These are phyloP conservation scores for Thinocorus orbignyianus DNA, from an alignment of 2,113 vertebrate species.

Conservation along the genomic window DNA sequence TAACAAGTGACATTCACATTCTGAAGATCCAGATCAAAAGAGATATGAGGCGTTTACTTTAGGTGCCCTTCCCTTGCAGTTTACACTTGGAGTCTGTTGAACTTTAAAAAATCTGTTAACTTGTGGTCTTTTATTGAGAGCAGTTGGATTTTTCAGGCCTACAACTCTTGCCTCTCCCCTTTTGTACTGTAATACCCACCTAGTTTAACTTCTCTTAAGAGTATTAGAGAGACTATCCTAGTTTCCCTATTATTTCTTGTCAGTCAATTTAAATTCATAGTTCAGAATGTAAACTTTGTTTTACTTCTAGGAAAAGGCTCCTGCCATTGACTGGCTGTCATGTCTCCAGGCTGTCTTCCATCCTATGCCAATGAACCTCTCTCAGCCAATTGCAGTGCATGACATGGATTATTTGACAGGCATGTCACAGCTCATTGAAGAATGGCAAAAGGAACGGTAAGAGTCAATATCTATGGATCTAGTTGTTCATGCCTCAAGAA, in stretches of 20 bases:
- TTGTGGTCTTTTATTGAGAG: background rate
- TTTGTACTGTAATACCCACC: background rate
- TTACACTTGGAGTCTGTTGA: background rate
- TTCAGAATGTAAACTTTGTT: background rate
- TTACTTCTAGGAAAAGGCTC: slow-evolving; percentile 79
- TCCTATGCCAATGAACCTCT: slow-evolving; percentile 74
- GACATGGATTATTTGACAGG: slow-evolving; percentile 85
- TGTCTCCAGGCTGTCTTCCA: slow-evolving; percentile 84
- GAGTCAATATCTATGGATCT: background rate
- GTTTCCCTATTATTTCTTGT: background rate
- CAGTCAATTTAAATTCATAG: background rate
- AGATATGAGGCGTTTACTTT: background rate
- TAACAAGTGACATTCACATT: background rate
- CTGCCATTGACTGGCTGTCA: slow-evolving; percentile 87
- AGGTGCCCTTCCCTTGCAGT: background rate
- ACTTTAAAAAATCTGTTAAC: background rate
- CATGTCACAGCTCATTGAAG: slow-evolving; percentile 79
- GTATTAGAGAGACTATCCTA: background rate
- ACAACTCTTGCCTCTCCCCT: background rate
- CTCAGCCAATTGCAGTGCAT: slow-evolving; percentile 82
- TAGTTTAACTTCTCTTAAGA: background rate
- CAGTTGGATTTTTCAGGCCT: background rate
- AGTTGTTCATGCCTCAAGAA: background rate
- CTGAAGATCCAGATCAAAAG: background rate
- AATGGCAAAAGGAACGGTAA: slow-evolving; percentile 60